Evolutionary conservation across 2,797 vertebrate genomes (phyloP).

Genomic region (Agapornis canus): DNA sequence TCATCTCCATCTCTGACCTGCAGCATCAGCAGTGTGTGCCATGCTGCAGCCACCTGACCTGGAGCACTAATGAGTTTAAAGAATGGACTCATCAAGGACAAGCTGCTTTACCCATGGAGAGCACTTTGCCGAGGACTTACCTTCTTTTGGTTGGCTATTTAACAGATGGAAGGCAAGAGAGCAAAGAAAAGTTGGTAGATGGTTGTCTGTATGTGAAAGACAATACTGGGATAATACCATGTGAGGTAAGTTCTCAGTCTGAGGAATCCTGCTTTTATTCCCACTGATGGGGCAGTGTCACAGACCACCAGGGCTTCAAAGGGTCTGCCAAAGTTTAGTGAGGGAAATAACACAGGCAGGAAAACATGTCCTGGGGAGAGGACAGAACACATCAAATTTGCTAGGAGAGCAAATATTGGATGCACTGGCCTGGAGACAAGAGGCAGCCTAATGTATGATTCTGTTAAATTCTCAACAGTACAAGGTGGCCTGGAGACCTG

Average conservation of each 20-base stretch:
- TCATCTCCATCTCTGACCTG: constrained; percentile 83
- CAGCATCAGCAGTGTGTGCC: constrained; percentile 77
- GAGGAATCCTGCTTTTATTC: not conserved
- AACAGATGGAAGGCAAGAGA: constrained; percentile 61
- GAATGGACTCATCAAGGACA: constrained; percentile 78
- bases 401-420: not conserved
- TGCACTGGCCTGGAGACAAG: not conserved
- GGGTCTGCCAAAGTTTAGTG: not conserved
- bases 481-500: not conserved
- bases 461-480: not conserved
- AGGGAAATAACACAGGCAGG: not conserved
- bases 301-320: not conserved
- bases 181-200: constrained; percentile 32
- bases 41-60: constrained; percentile 87
- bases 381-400: not conserved
- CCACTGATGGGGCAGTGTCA: not conserved
- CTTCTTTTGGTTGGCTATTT: constrained; percentile 88
- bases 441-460: not conserved
- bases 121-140: constrained; percentile 77
- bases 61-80: constrained; percentile 83
- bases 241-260: constrained; percentile 78
- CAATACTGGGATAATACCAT: constrained; percentile 79
- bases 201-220: constrained; percentile 83
- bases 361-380: not conserved
- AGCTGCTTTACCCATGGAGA: constrained; percentile 26